Base-by-base conservation (phyloP, 2,888 invertebrate genomes). In the Perizoma flavofasciatum region DNA sequence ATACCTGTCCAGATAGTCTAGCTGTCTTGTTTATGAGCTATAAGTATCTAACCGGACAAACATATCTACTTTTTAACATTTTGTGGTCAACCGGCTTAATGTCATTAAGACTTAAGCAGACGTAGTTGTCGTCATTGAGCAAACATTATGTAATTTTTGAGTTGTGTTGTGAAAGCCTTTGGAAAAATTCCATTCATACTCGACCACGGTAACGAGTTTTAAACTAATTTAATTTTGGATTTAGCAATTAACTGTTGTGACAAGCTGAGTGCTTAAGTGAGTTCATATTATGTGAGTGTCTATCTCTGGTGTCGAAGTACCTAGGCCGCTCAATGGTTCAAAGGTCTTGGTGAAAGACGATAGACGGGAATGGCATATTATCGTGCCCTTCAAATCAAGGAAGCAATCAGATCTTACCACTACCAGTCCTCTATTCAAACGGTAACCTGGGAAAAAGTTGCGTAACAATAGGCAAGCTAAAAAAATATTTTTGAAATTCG, bases 71-170 rank as follows among this genome's bases (percentile, higher is more conserved):
- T 49, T 49, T 55, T 44, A 35, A 47, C 5, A 47, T 54, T 54
- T 33, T 49, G 55, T 39, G 55, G 39, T 45, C n/a, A 49, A 22
- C 33, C 33, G 7, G 3, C 9, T 52, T 33, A 37, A 51, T 51
- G 57, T 51, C 57, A 43, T 57, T 47, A 51, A 48, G 8, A 41
- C n/a, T 46, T 32, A 9, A 40, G 45, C 9, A 46, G 40, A 35
- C 6, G 6, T 44, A 35, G 35, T 34, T n/a, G 22, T 35, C 45
- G 44, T 44, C 44, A 44, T 11, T 53, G 46, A 49, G 41, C 9
- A 54, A 49, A 49, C 8, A 54, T 59, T 59, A 41, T 49, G 59
- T 50, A 59, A 58, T 48, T 39, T 43, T 52, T 40, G n/a, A 49
- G 44, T 34, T 5, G 11, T 45, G 32, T 60, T 49, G 44, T 51